Evolutionary conservation across 2,888 invertebrate genomes (phyloP).

Genomic region (Acleris emargana): DNA sequence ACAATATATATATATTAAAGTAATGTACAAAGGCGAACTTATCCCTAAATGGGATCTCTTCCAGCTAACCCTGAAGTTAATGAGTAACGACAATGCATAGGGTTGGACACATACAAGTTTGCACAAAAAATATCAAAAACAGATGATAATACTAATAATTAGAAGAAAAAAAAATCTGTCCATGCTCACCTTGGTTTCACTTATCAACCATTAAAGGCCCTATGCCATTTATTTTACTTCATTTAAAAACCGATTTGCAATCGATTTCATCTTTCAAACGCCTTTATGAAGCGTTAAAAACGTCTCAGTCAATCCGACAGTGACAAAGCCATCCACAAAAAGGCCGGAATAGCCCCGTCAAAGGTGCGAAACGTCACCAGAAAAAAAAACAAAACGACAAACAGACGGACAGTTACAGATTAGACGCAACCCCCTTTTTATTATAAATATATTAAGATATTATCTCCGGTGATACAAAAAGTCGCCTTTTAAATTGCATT

Average conservation of each 20-base stretch:
- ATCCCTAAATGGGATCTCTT: no score
- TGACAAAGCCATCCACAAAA: slow-evolving; percentile 33
- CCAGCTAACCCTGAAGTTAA: no score
- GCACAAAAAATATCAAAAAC: no score
- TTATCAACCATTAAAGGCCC: neutral
- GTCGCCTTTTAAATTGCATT: slow-evolving; percentile 64
- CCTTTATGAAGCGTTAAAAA: slow-evolving; percentile 22
- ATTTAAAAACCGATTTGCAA: slow-evolving; percentile 25
- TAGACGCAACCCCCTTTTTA: slow-evolving; percentile 71
- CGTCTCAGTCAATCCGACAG: slow-evolving; percentile 25
- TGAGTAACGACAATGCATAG: no score
- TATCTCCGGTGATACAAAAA: slow-evolving; percentile 66
- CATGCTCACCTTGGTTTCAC: neutral
- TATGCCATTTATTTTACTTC: neutral
- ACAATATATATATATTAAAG: no score
- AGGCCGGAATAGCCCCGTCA: slow-evolving; percentile 55
- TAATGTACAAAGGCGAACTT: no score
- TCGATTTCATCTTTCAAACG: slow-evolving; percentile 18
- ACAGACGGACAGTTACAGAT: slow-evolving; percentile 78
- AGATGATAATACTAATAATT: no score
- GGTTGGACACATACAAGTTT: no score
- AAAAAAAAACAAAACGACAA: slow-evolving; percentile 57
- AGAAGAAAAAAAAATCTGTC: no score
- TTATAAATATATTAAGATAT: slow-evolving; percentile 81
- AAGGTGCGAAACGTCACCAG: slow-evolving; percentile 72